These are phyloP conservation scores for Neotragus pygmaeus DNA, from an alignment of 2,113 vertebrate genomes.

Conservation along the genomic window DNA sequence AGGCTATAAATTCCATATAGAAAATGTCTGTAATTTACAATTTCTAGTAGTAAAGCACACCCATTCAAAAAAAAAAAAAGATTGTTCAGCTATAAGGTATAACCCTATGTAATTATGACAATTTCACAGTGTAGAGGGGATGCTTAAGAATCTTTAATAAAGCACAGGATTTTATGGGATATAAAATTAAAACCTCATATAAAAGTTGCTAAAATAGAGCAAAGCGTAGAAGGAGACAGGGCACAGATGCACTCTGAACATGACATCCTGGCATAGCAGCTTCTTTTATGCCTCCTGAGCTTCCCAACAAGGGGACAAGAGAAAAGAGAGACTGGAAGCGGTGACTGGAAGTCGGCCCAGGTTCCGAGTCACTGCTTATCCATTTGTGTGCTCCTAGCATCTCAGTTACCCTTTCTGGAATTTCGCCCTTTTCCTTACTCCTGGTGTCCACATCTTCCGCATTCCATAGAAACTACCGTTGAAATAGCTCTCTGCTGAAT, in stretches of 20 bases:
- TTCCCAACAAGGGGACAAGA: neutral
- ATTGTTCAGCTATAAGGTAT: neutral
- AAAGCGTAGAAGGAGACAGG: neutral
- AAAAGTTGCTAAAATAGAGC: neutral
- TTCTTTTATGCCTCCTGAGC: neutral
- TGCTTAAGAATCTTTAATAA: neutral
- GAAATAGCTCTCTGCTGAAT: neutral
- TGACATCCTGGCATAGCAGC: neutral
- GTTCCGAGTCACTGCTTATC: neutral
- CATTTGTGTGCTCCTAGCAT: neutral
- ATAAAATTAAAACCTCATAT: neutral
- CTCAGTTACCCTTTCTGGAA: neutral
- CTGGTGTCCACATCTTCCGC: neutral
- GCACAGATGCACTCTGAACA: accelerated
- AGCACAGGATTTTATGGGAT: neutral
- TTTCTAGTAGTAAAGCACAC: neutral
- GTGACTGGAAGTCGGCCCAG: neutral
- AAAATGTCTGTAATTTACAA: neutral
- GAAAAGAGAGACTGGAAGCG: neutral
- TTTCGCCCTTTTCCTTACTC: neutral
- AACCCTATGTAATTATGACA: neutral
- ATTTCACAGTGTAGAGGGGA: too few relatives aligned
- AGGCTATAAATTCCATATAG: neutral
- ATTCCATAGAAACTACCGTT: neutral
- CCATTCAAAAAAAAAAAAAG: neutral